Percentiles rank a stretch among this genome's conserved stretches.
These are phyloP conservation scores for Apteryx owenii DNA, from an alignment of 2,113 vertebrate species.

Conservation along the genomic window DNA sequence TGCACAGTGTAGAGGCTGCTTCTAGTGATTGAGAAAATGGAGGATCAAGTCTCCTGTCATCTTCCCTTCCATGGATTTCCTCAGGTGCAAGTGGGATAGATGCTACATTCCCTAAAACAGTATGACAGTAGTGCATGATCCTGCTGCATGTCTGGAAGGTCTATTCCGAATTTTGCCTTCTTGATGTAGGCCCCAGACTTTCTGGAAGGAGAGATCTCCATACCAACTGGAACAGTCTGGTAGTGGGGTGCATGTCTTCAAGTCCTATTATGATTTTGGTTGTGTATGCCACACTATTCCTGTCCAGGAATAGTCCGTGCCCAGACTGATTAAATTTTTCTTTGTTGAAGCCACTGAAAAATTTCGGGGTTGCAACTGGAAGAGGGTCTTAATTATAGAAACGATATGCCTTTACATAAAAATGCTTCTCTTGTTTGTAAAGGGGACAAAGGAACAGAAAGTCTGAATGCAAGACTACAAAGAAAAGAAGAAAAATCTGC, in stretches of 20 bases:
- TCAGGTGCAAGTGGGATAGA: rapidly evolving
- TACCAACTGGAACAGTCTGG: not conserved
- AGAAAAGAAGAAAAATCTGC: not conserved
- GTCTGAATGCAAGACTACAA: not conserved
- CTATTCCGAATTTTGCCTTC: not conserved
- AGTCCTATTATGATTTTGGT: not conserved
- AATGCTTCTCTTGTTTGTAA: not conserved
- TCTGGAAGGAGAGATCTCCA: not conserved
- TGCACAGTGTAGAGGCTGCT: not conserved
- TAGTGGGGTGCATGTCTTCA: no score
- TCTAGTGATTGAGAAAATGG: not conserved
- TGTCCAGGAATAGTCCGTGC: not conserved
- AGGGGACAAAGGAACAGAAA: not conserved
- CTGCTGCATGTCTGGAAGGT: not conserved
- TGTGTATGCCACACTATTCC: not conserved
- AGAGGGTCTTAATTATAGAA: not conserved
- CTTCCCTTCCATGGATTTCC: not conserved
- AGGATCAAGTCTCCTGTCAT: not conserved
- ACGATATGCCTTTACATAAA: not conserved
- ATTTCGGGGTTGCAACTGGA: not conserved
- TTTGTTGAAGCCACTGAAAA: not conserved
- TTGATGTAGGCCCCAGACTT: not conserved
- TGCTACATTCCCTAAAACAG: not conserved
- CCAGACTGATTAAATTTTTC: not conserved
- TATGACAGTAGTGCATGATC: not conserved